phyloP scores from a whole-genome alignment of 1,140 invertebrate genomes.

The Listronotus bonariensis region DNA sequence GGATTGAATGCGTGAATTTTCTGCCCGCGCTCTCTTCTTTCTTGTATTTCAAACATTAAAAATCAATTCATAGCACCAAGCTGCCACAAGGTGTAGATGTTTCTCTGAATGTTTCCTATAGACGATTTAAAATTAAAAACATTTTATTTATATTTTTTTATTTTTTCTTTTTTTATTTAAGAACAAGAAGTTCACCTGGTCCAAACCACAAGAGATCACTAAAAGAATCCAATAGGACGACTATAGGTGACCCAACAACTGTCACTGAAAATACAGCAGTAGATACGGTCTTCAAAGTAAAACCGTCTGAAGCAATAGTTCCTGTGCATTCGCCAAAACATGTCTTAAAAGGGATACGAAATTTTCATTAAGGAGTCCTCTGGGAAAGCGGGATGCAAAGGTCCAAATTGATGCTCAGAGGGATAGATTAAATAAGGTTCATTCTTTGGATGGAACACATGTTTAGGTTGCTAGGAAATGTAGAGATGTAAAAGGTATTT shows the following conservation, averaged over 20 bases:
- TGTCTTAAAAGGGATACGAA: slow-evolving; percentile 45
- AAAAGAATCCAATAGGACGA: slow-evolving; percentile 11
- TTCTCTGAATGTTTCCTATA: too few species aligned
- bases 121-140: too few species aligned
- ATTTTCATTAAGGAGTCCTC: slow-evolving; percentile 49
- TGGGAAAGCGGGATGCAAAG: slow-evolving; percentile 47
- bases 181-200: slow-evolving; percentile 25
- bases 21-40: too few species aligned
- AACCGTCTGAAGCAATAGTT: slow-evolving; percentile 32
- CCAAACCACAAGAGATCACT: slow-evolving; percentile 14
- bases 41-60: too few species aligned
- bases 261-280: not conserved
- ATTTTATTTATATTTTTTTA: too few species aligned
- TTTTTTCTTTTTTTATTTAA: slow-evolving; percentile 2
- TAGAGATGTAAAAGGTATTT: too few species aligned
- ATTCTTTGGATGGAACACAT: slow-evolving; percentile 48
- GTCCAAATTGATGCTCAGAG: slow-evolving; percentile 43
- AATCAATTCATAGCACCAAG: too few species aligned
- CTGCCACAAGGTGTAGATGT: too few species aligned
- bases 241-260: too few species aligned
- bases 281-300: slow-evolving; percentile 34
- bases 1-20: too few species aligned
- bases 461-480: slow-evolving; percentile 27
- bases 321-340: slow-evolving; percentile 52
- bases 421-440: slow-evolving; percentile 41